Conservation (phyloP, 2,113 vertebrate species). For the Malurus melanocephalus region DNA sequence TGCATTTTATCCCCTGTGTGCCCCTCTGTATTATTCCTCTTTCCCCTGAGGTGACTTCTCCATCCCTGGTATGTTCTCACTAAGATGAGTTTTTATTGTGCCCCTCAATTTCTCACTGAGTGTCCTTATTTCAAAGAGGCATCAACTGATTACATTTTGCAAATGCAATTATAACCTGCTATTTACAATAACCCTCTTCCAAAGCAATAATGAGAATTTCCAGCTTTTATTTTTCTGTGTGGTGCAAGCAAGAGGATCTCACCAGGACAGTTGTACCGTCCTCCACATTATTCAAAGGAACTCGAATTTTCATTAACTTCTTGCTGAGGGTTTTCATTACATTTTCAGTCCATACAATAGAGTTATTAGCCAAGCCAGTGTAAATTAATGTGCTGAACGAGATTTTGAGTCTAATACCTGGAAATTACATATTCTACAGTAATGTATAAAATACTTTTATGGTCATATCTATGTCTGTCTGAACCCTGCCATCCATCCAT, state of each 20-base stretch:
- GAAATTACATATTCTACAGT: background rate
- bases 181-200: constrained; percentile 4
- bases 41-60: background rate
- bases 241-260: background rate
- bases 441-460: background rate
- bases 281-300: background rate
- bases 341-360: background rate
- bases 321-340: constrained; percentile 25
- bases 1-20: too few relatives aligned
- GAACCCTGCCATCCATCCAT: background rate
- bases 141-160: background rate
- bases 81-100: background rate
- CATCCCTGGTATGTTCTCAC: background rate
- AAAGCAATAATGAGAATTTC: background rate
- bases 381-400: background rate
- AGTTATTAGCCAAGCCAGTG: background rate
- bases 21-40: background rate
- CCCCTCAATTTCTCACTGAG: background rate
- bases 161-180: constrained; percentile 2
- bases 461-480: background rate
- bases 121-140: background rate
- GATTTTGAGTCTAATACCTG: background rate
- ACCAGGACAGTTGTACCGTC: background rate
- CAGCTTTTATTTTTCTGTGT: background rate
- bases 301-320: constrained; percentile 7